Evolutionary conservation across 2,797 vertebrate genomes (phyloP).

Genomic region (Synanceia verrucosa): DNA sequence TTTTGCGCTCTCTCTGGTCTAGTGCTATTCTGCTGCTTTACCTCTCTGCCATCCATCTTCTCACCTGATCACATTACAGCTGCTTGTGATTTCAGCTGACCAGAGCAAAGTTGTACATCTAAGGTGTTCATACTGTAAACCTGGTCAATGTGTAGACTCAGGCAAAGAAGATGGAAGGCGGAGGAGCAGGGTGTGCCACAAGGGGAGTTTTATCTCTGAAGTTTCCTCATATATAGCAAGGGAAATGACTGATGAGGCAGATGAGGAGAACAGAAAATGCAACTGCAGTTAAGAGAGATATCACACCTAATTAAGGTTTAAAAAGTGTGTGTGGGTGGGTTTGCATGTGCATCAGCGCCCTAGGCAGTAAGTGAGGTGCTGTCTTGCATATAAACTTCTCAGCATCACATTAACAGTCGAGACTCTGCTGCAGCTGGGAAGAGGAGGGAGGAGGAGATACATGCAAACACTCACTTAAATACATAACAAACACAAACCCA

Average conservation of each 20-base stretch:
- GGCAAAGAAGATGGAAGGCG: slow-evolving; percentile 12
- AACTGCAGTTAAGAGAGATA: slow-evolving; percentile 52
- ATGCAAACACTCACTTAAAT: background rate
- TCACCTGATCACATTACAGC: slow-evolving; percentile 54
- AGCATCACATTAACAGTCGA: slow-evolving; percentile 44
- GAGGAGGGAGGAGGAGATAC: background rate
- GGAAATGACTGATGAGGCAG: slow-evolving; percentile 37
- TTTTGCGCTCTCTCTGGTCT: slow-evolving; percentile 13
- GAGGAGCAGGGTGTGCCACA: background rate
- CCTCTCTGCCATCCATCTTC: slow-evolving; percentile 56
- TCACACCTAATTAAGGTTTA: slow-evolving; percentile 59
- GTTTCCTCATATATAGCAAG: slow-evolving; percentile 21
- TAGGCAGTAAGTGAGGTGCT: slow-evolving; percentile 42
- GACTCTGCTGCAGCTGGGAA: slow-evolving; percentile 8
- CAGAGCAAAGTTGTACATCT: slow-evolving; percentile 54
- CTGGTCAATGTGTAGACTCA: slow-evolving; percentile 10
- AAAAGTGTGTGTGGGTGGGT: slow-evolving; percentile 5
- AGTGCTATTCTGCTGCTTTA: slow-evolving; percentile 12
- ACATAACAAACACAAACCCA: slow-evolving; percentile 15
- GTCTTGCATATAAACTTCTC: slow-evolving; percentile 52
- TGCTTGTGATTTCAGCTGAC: slow-evolving; percentile 63
- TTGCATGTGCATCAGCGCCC: slow-evolving; percentile 16
- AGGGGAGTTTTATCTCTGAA: background rate
- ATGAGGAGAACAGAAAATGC: slow-evolving; percentile 54
- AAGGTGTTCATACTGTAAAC: slow-evolving; percentile 21